Conservation (phyloP, 2,888 invertebrate species). For the Blastobasis adustella region DNA sequence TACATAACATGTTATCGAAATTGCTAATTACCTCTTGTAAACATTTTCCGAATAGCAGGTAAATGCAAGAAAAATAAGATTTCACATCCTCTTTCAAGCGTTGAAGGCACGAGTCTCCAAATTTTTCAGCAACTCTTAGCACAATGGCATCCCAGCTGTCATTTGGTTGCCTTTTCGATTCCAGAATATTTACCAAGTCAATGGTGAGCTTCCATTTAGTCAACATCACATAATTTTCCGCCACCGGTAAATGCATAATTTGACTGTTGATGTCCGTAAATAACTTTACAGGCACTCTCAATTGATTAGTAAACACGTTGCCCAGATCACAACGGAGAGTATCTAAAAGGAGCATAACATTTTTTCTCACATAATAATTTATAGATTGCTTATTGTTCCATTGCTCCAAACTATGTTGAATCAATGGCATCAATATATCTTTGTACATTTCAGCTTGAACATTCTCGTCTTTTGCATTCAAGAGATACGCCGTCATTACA, state of each 20-base stretch:
- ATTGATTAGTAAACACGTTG: constrained; percentile 20
- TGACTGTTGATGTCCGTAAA: constrained; percentile 25
- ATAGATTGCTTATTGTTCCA: constrained; percentile 26
- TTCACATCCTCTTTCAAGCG: constrained; percentile 38
- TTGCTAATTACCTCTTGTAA: constrained; percentile 15
- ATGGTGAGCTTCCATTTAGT: constrained; percentile 36
- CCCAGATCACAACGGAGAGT: constrained; percentile 26
- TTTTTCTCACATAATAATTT: constrained; percentile 18
- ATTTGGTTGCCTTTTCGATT: constrained; percentile 11
- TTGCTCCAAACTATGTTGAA: constrained; percentile 24
- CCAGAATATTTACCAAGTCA: constrained; percentile 25
- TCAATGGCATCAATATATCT: constrained; percentile 30
- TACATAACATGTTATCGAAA: constrained; percentile 8
- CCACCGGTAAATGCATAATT: constrained; percentile 24
- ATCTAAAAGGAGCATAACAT: constrained; percentile 24
- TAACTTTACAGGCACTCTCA: constrained; percentile 28
- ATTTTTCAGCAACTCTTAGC: constrained; percentile 24
- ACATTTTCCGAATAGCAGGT: constrained; percentile 31
- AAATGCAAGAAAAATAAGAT: constrained; percentile 37
- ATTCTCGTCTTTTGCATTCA: constrained; percentile 30
- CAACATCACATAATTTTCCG: constrained; percentile 39
- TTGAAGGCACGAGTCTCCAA: constrained; percentile 31
- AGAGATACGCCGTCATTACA: constrained; percentile 34
- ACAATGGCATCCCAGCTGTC: constrained; percentile 20
- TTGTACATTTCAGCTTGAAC: constrained; percentile 35